phyloP scores from a whole-genome alignment of 2,113 vertebrate genomes.

The Eulacestoma nigropectus region DNA sequence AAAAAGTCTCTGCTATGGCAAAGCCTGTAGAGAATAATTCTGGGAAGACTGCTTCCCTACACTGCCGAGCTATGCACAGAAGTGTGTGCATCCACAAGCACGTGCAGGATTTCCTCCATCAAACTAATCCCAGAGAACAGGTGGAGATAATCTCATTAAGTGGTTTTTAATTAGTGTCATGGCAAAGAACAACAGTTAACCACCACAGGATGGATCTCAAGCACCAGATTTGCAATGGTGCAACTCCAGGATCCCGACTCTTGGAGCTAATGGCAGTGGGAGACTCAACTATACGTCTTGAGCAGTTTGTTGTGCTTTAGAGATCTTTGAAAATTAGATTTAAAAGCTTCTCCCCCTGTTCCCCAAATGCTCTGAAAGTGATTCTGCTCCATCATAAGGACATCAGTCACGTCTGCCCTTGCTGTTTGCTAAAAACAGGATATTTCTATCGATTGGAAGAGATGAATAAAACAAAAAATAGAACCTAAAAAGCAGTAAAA shows the following conservation, averaged over 20 bases:
- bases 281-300: not conserved
- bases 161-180: conserved; percentile 1
- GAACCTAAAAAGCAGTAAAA: conserved; percentile 31
- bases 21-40: not conserved
- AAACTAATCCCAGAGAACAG: conserved; percentile 3
- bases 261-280: not conserved
- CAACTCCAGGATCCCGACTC: not conserved
- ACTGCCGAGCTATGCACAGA: not conserved
- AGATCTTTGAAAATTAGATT: conserved; percentile 19
- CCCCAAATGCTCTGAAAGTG: not conserved
- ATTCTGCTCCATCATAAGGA: not conserved
- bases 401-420: not conserved
- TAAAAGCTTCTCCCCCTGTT: not conserved
- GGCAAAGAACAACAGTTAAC: not conserved
- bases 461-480: conserved; percentile 24
- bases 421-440: not conserved
- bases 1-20: not conserved
- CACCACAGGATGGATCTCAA: not conserved
- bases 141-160: conserved; percentile 10
- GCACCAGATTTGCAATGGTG: not conserved
- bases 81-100: not conserved
- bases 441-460: not conserved
- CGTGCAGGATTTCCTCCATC: not conserved
- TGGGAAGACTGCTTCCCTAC: not conserved
- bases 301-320: not conserved